Evolutionary conservation across 2,888 invertebrate species (phyloP).

Genomic region (Choreutis nemorana): DNA sequence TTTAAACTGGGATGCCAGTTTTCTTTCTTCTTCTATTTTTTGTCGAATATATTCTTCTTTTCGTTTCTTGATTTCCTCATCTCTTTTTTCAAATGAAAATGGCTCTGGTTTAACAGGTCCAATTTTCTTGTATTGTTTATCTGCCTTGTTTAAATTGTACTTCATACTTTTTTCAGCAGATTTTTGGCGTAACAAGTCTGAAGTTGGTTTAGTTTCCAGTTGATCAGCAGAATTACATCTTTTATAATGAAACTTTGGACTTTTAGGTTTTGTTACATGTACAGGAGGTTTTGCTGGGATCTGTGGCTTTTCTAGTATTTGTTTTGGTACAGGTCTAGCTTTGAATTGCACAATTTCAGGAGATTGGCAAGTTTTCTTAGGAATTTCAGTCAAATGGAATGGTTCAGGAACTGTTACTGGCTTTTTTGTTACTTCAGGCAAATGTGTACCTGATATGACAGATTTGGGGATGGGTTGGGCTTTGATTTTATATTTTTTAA

Average conservation of each 20-base stretch:
- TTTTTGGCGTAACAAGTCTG: slow-evolving; percentile 6
- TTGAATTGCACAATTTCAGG: slow-evolving; percentile 48
- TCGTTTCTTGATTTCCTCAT: slow-evolving; percentile 61
- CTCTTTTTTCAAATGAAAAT: slow-evolving; percentile 75
- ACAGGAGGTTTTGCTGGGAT: slow-evolving; percentile 32
- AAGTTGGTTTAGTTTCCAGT: slow-evolving; percentile 13
- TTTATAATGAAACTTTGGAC: slow-evolving; percentile 43
- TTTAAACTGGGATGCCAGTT: slow-evolving; percentile 71
- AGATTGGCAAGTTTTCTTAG: slow-evolving; percentile 37
- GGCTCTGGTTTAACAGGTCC: slow-evolving; percentile 54
- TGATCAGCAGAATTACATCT: slow-evolving; percentile 25
- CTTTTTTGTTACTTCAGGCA: slow-evolving; percentile 61
- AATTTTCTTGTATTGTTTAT: slow-evolving; percentile 20
- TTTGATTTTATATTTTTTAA: slow-evolving; percentile 72
- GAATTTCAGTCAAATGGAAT: slow-evolving; percentile 69
- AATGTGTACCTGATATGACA: slow-evolving; percentile 57
- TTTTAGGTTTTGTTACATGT: slow-evolving; percentile 31
- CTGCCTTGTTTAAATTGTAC: too few relatives aligned
- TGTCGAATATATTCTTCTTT: slow-evolving; percentile 70
- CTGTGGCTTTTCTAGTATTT: slow-evolving; percentile 49
- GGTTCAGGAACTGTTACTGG: slow-evolving; percentile 68
- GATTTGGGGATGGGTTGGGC: slow-evolving; percentile 71
- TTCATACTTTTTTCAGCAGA: slow-evolving; percentile 18
- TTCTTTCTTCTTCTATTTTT: slow-evolving; percentile 64
- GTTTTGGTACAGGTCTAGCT: slow-evolving; percentile 70